Percentiles rank a stretch among this genome's conserved stretches.
Evolutionary conservation across 2,888 invertebrate species (phyloP).

Genomic region (Trachelus stipa): DNA sequence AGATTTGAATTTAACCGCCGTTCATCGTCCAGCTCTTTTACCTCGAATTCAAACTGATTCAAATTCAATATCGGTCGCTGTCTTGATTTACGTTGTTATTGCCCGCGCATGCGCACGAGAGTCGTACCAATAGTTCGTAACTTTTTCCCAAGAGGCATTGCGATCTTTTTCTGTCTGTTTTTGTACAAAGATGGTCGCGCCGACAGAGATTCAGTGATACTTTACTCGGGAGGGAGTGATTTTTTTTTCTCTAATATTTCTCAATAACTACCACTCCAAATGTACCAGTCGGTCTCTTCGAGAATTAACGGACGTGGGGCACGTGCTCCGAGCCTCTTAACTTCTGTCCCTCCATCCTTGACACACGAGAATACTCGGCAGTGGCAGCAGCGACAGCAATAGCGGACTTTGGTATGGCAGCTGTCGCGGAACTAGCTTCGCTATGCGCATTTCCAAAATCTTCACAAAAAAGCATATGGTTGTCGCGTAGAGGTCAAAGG

Average conservation of each 20-base stretch:
- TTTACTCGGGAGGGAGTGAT: not conserved
- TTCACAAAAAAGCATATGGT: not conserved
- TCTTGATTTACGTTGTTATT: not conserved
- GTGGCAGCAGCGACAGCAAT: conserved; percentile 30
- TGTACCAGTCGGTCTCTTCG: not conserved
- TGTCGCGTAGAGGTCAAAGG: not conserved
- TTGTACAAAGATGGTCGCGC: not conserved
- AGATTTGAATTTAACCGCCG: not conserved
- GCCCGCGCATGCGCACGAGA: not conserved
- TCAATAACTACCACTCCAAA: not conserved
- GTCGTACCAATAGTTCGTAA: not conserved
- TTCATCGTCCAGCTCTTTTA: not conserved
- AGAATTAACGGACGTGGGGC: conserved; percentile 49
- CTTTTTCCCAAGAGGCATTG: not conserved
- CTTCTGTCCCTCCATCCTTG: conserved; percentile 45
- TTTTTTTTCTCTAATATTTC: not conserved
- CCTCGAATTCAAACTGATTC: not conserved
- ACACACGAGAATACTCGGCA: conserved; percentile 36
- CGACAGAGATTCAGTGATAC: not conserved
- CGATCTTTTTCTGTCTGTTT: not conserved
- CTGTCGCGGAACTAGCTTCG: conserved; percentile 42
- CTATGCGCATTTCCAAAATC: conserved; percentile 2
- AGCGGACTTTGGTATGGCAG: conserved; percentile 49
- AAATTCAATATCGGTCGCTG: not conserved
- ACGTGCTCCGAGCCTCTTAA: conserved; percentile 53